phyloP scores from a whole-genome alignment of 2,888 invertebrate species.

The Athetis lepigone region DNA sequence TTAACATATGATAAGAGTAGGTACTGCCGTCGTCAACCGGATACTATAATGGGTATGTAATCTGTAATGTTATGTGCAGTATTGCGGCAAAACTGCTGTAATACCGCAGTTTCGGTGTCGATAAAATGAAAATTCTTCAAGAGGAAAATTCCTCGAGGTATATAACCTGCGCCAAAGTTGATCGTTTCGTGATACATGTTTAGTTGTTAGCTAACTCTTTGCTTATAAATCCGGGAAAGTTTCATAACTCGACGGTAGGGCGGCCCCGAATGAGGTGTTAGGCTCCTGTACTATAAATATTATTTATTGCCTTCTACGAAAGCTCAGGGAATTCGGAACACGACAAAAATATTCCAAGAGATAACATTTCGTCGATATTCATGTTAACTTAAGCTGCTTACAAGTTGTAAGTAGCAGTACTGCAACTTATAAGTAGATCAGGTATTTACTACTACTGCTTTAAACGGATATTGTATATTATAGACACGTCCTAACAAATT shows the following conservation, averaged over 20 bases:
- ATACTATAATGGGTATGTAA: conserved; percentile 54
- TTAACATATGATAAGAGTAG: not conserved
- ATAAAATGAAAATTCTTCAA: conserved; percentile 68
- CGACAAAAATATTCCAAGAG: conserved; percentile 60
- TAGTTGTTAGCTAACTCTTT: conserved; percentile 67
- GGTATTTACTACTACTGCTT: conserved; percentile 3
- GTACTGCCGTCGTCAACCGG: conserved; percentile 33
- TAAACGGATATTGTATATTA: not conserved
- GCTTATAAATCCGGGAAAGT: conserved; percentile 75
- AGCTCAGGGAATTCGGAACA: conserved; percentile 66
- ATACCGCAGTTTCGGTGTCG: conserved; percentile 49
- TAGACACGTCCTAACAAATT: conserved; percentile 17
- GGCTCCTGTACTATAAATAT: conserved; percentile 75
- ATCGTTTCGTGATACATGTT: conserved; percentile 67
- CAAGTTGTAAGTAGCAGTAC: conserved; percentile 9
- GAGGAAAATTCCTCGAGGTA: conserved; percentile 62
- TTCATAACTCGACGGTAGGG: conserved; percentile 73
- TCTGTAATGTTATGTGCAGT: conserved; percentile 51
- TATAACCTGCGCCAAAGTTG: conserved; percentile 64
- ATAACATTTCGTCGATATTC: conserved; percentile 41
- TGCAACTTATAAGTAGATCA: conserved; percentile 10
- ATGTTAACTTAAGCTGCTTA: conserved; percentile 22
- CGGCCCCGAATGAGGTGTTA: conserved; percentile 76
- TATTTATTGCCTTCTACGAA: conserved; percentile 73
- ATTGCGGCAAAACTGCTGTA: conserved; percentile 42